Evolutionary conservation across 2,113 vertebrate species (phyloP).

Genomic region (Chloroceryle aenea): DNA sequence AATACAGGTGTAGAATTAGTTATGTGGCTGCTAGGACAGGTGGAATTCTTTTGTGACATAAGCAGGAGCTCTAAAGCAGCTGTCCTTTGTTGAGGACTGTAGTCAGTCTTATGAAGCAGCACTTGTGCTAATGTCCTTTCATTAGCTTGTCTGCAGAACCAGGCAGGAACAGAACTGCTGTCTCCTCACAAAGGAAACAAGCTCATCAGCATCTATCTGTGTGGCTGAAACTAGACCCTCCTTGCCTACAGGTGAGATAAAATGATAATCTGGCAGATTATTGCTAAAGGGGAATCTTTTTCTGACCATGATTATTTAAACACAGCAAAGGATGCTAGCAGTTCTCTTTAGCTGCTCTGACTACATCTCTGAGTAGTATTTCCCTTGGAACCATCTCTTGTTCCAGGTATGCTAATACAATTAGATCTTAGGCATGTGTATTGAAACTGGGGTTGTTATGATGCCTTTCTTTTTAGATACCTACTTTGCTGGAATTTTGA

Average conservation of each 20-base stretch:
- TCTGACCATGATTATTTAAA: neutral
- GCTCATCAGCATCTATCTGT: neutral
- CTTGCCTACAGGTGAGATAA: neutral
- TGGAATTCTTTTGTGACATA: neutral
- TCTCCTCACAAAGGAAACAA: neutral
- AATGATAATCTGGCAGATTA: neutral
- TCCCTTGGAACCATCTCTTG: neutral
- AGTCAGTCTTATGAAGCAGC: neutral
- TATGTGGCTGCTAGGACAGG: neutral
- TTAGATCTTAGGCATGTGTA: rapidly evolving
- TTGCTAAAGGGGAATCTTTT: neutral
- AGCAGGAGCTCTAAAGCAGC: neutral
- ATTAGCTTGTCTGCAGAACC: neutral
- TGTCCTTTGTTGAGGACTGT: neutral
- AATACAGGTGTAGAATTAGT: neutral
- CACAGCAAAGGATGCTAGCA: rapidly evolving
- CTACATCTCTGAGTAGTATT: neutral
- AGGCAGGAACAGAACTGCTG: neutral
- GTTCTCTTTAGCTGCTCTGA: neutral
- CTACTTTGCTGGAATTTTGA: neutral
- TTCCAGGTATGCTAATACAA: neutral
- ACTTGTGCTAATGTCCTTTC: neutral
- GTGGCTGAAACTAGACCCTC: neutral
- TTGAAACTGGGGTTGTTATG: neutral
- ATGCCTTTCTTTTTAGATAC: neutral